phyloP scores from a whole-genome alignment of 2,888 invertebrate species.

The Zonitis immaculata region DNA sequence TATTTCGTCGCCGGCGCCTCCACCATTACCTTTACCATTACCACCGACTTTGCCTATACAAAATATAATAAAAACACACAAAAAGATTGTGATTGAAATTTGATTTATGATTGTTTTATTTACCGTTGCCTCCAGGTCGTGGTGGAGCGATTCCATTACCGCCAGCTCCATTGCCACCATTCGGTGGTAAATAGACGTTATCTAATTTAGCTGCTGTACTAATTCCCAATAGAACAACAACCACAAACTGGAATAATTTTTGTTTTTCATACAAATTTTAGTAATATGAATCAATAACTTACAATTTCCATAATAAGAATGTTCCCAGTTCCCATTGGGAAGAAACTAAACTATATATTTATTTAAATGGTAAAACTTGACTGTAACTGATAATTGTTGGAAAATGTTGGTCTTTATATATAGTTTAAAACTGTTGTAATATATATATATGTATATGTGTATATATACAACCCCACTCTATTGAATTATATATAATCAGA shows the following conservation, averaged over 20 bases:
- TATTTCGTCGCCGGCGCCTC: conserved; percentile 47
- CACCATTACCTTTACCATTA: conserved; percentile 32
- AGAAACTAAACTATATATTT: too few relatives aligned
- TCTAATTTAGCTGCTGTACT: conserved; percentile 52
- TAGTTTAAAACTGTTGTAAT: conserved; percentile 33
- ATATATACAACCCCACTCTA: conserved; percentile 40
- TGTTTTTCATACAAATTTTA: too few relatives aligned
- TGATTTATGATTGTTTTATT: too few relatives aligned
- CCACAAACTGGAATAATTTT: conserved; percentile 46
- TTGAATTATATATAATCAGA: conserved; percentile 38
- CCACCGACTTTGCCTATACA: too few relatives aligned
- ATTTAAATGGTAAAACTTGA: too few relatives aligned
- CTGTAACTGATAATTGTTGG: conserved; percentile 21
- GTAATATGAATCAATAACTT: too few relatives aligned
- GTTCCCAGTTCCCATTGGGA: background rate
- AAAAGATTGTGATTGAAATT: too few relatives aligned
- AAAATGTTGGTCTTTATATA: conserved; percentile 37
- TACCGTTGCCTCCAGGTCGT: conserved; percentile 30
- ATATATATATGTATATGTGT: too few relatives aligned
- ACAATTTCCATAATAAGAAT: background rate
- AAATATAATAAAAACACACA: too few relatives aligned
- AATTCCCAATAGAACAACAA: conserved; percentile 47
- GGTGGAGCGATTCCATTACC: conserved; percentile 48
- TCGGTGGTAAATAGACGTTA: conserved; percentile 56
- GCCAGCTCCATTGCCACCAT: conserved; percentile 48